A percentile compares a stretch with the other conserved stretches of the same genome.
Evolutionary conservation across 53 echinoderm and acorn worm genomes (phyloP).

Genomic region (Pentamera pediparva): DNA sequence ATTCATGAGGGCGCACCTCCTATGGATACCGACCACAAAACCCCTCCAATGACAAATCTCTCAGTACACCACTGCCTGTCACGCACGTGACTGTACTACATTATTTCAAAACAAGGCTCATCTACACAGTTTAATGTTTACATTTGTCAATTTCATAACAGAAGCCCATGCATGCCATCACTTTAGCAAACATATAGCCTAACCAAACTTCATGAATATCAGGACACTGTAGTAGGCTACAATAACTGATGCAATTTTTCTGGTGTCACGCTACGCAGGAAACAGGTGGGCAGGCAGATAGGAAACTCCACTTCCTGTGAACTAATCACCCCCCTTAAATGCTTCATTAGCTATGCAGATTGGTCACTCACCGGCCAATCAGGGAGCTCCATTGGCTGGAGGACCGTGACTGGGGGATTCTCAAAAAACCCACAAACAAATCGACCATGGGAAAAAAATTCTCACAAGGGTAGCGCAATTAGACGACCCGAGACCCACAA

Average conservation of each 20-base stretch:
- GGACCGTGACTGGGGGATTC: background rate
- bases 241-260: background rate
- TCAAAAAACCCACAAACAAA: slow-evolving; percentile 12
- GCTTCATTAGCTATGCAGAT: slow-evolving; percentile 14
- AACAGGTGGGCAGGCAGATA: slow-evolving; percentile 42
- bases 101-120: too few relatives aligned
- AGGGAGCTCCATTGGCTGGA: background rate
- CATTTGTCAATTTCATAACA: too few relatives aligned
- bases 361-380: slow-evolving; percentile 10
- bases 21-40: too few relatives aligned
- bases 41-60: too few relatives aligned
- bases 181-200: too few relatives aligned
- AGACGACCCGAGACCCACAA: background rate
- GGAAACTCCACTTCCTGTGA: slow-evolving; percentile 21
- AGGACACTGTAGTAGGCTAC: background rate
- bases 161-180: too few relatives aligned
- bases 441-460: background rate
- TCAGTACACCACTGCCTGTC: too few relatives aligned
- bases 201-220: background rate
- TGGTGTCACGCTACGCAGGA: slow-evolving; percentile 18
- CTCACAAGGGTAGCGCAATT: background rate
- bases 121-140: too few relatives aligned
- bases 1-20: too few relatives aligned
- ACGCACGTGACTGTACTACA: too few relatives aligned
- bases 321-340: slow-evolving; percentile 22